phyloP scores from a whole-genome alignment of 2,113 vertebrate genomes.

The Chaenocephalus aceratus region DNA sequence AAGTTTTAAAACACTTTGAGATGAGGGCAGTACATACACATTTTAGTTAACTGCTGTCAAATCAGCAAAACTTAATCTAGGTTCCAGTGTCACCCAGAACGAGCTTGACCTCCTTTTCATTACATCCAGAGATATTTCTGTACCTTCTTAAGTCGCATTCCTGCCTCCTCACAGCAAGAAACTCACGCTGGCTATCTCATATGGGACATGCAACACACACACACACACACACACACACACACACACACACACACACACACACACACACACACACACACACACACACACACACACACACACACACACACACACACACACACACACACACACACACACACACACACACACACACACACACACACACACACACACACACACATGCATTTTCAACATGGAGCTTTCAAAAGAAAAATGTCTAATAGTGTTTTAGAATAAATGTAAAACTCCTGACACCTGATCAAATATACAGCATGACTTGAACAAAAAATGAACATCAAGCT shows the following conservation, averaged over 20 bases:
- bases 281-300: neutral
- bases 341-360: conserved; percentile 5
- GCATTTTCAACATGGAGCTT: neutral
- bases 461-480: neutral
- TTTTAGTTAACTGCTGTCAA: conserved; percentile 47
- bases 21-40: neutral
- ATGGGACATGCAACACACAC: conserved; percentile 25
- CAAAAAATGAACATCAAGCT: conserved; percentile 37
- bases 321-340: conserved; percentile 12
- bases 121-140: conserved; percentile 61
- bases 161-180: conserved; percentile 64
- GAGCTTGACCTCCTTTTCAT: conserved; percentile 66
- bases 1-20: neutral
- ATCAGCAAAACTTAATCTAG: conserved; percentile 57
- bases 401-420: neutral
- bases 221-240: conserved; percentile 3
- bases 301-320: conserved; percentile 15
- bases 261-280: neutral
- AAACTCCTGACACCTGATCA: neutral
- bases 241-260: neutral
- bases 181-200: conserved; percentile 54
- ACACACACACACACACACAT: neutral
- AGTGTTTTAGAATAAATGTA: conserved; percentile 1
- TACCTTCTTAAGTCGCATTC: conserved; percentile 66
- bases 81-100: conserved; percentile 53